Percentiles rank a stretch among this genome's conserved stretches.
These are phyloP conservation scores for Amia ocellicauda DNA, from an alignment of 2,113 vertebrate genomes.

Conservation along the genomic window DNA sequence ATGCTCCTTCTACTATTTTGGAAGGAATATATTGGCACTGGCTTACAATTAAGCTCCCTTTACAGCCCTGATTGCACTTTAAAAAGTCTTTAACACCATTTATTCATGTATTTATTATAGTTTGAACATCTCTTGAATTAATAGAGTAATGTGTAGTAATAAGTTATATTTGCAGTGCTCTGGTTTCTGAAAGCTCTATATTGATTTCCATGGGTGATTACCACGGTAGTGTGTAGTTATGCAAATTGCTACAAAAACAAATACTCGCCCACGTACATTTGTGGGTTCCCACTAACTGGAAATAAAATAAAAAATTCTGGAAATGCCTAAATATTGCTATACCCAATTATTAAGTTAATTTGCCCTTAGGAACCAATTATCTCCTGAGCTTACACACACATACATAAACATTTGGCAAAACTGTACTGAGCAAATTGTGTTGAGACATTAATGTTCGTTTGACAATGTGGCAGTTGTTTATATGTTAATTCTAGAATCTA, in stretches of 20 bases:
- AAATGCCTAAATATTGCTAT: slow-evolving; percentile 13
- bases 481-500: slow-evolving; percentile 5
- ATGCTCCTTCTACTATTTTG: too few relatives aligned
- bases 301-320: neutral
- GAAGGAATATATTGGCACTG: too few relatives aligned
- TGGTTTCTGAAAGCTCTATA: neutral
- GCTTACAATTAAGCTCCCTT: too few relatives aligned
- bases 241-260: slow-evolving; percentile 10
- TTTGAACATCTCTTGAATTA: too few relatives aligned
- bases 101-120: too few relatives aligned
- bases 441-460: slow-evolving; percentile 16
- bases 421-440: neutral
- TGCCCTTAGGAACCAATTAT: slow-evolving; percentile 25
- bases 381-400: slow-evolving; percentile 15
- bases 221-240: neutral
- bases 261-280: neutral
- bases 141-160: too few relatives aligned
- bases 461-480: slow-evolving; percentile 7
- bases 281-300: neutral
- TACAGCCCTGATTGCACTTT: too few relatives aligned
- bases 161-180: neutral
- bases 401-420: slow-evolving; percentile 12
- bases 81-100: too few relatives aligned
- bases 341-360: slow-evolving; percentile 19
- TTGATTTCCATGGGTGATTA: neutral